A percentile compares a stretch with the other conserved stretches of the same genome.
These are phyloP conservation scores for Bucorvus abyssinicus DNA, from an alignment of 2,797 vertebrate species.

Conservation along the genomic window DNA sequence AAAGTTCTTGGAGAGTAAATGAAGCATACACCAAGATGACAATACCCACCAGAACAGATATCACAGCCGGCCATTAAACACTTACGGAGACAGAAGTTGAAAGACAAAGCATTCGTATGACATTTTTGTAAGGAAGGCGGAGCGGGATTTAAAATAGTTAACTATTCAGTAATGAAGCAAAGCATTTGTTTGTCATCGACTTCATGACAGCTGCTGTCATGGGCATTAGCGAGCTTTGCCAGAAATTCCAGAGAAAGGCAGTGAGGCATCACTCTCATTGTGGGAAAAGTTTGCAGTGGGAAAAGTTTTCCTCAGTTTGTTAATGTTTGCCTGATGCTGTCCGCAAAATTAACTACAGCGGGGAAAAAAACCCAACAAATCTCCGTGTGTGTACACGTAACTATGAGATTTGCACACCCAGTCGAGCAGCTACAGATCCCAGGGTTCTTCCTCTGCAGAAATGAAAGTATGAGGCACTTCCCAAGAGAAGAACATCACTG, in stretches of 20 bases:
- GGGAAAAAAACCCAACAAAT: neutral
- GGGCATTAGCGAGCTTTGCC: neutral
- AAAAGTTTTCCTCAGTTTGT: neutral
- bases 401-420: neutral
- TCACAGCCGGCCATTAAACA: neutral
- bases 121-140: neutral
- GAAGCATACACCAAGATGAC: neutral
- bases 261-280: neutral
- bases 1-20: neutral
- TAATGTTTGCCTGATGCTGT: neutral
- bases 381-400: fast-evolving
- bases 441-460: neutral
- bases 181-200: neutral
- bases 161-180: neutral
- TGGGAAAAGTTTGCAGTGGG: neutral
- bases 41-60: neutral
- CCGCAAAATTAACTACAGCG: neutral
- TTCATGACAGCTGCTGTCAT: neutral
- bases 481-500: neutral
- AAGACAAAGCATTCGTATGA: neutral
- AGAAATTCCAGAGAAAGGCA: neutral
- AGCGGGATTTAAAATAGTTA: neutral
- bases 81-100: neutral
- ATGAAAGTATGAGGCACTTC: neutral
- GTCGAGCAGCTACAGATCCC: neutral